Evolutionary conservation across 2,797 vertebrate species (phyloP).

Genomic region (Arctocebus calabarensis): DNA sequence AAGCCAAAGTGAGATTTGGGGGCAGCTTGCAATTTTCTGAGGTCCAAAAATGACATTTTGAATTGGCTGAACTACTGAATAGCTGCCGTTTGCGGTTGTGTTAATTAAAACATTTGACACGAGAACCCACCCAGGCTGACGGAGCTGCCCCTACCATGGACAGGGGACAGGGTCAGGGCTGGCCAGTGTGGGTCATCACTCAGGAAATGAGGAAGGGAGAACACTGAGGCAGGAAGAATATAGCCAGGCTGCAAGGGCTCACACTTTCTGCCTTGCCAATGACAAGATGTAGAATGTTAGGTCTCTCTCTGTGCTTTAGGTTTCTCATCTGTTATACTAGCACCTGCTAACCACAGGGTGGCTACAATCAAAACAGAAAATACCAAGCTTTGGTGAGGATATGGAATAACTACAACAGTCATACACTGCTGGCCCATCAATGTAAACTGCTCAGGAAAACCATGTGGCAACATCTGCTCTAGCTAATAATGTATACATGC

Average conservation of each 20-base stretch:
- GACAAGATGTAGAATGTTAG: background rate
- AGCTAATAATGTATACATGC: background rate
- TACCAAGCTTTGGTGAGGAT: background rate
- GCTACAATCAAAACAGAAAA: background rate
- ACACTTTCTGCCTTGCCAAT: background rate
- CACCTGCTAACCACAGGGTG: background rate
- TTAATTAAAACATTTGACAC: background rate
- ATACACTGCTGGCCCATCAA: background rate
- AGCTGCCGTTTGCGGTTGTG: background rate
- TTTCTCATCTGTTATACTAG: background rate
- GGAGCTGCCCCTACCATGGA: background rate
- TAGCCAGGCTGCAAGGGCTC: background rate
- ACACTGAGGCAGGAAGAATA: rapidly evolving
- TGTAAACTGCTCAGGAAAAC: background rate
- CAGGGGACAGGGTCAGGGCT: too few relatives aligned
- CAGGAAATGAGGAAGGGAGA: background rate
- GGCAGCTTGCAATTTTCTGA: background rate
- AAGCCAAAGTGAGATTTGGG: conserved; percentile 4
- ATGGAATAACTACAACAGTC: background rate
- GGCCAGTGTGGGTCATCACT: background rate
- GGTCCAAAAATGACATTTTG: background rate
- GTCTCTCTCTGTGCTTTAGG: background rate
- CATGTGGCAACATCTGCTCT: too few relatives aligned
- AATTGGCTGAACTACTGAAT: background rate
- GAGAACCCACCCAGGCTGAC: background rate